Evolutionary conservation across 1,140 invertebrate genomes (phyloP).

Genomic region (Leptonema lineaticorne): DNA sequence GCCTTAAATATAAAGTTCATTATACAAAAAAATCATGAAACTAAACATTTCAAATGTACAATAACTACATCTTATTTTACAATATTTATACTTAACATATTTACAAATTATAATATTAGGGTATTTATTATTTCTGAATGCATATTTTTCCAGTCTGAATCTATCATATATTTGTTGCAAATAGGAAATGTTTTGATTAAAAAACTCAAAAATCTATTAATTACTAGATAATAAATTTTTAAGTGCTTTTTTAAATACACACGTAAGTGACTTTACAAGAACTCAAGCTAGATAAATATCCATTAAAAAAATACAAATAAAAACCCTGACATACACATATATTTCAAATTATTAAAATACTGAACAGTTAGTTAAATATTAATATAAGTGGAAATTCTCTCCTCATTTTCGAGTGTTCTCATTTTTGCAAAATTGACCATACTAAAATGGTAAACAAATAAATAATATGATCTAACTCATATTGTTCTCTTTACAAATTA

Average conservation of each 20-base stretch:
- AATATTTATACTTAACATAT: slow-evolving; percentile 18
- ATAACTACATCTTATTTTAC: slow-evolving; percentile 19
- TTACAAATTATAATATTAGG: too few species aligned
- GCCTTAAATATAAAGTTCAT: slow-evolving; percentile 1
- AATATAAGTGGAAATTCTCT: neutral
- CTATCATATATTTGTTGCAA: too few species aligned
- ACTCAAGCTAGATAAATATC: slow-evolving; percentile 24
- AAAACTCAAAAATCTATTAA: too few species aligned
- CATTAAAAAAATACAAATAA: slow-evolving; percentile 9
- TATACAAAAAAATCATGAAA: slow-evolving; percentile 4
- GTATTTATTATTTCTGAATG: too few species aligned
- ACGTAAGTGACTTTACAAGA: too few species aligned
- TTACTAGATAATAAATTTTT: too few species aligned
- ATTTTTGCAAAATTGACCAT: neutral
- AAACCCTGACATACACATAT: too few species aligned
- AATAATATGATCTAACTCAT: neutral
- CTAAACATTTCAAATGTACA: slow-evolving; percentile 11
- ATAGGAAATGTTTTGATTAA: too few species aligned
- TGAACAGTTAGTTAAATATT: slow-evolving; percentile 19
- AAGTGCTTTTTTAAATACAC: too few species aligned
- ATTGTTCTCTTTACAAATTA: slow-evolving; percentile 16
- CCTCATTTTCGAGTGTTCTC: neutral
- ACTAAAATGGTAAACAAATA: too few species aligned
- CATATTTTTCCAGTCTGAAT: too few species aligned
- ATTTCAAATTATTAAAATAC: slow-evolving; percentile 27